Percentiles rank a stretch among this genome's conserved stretches.
phyloP scores from a whole-genome alignment of 1,140 invertebrate species.

The Heliconius eleuchia region DNA sequence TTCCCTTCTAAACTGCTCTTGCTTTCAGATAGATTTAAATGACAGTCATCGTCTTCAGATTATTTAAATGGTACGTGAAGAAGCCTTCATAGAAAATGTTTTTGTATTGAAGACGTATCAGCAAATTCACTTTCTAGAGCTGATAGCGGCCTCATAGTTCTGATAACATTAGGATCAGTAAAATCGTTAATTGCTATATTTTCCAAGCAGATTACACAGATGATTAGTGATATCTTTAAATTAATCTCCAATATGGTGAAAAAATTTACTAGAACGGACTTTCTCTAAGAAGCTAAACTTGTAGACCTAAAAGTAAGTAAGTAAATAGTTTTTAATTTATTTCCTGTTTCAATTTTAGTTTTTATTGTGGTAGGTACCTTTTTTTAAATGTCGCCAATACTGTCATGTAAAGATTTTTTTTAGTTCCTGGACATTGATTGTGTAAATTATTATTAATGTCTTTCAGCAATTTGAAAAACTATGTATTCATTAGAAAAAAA shows the following conservation, averaged over 20 bases:
- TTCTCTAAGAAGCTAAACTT: background rate
- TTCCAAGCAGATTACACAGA: background rate
- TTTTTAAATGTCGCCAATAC: too few relatives aligned
- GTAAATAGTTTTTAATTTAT: too few relatives aligned
- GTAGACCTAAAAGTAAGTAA: too few relatives aligned
- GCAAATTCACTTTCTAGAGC: slow-evolving; percentile 27
- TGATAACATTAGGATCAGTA: background rate
- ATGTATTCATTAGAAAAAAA: too few relatives aligned
- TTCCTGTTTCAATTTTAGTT: too few relatives aligned
- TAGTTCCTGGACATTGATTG: too few relatives aligned
- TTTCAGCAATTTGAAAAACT: too few relatives aligned
- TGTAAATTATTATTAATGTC: too few relatives aligned
- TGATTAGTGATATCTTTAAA: background rate
- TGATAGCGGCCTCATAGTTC: background rate
- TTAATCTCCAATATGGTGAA: background rate
- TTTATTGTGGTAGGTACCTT: too few relatives aligned
- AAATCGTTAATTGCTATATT: background rate
- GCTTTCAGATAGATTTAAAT: slow-evolving; percentile 34
- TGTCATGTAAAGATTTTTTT: too few relatives aligned
- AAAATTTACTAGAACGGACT: background rate
- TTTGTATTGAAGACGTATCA: slow-evolving; percentile 24
- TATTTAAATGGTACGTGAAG: slow-evolving; percentile 32
- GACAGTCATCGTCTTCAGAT: slow-evolving; percentile 33
- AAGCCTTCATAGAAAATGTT: slow-evolving; percentile 28
- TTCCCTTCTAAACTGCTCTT: slow-evolving; percentile 23